Evolutionary conservation across 2,797 vertebrate species (phyloP), one percentile per base, ranked within the genome.

Genomic region (Nannoperca australis): DNA sequence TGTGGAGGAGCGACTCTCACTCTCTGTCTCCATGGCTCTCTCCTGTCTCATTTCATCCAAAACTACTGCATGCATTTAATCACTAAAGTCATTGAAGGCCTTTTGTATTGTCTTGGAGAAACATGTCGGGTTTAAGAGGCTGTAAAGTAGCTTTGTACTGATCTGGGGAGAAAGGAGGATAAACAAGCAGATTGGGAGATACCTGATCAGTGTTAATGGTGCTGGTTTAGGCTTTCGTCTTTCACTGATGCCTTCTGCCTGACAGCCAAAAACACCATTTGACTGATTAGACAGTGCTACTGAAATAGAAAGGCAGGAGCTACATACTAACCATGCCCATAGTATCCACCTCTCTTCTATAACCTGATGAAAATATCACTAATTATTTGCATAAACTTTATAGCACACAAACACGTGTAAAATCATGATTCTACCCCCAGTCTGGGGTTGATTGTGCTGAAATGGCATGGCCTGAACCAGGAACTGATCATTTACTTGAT

Each of bases 181-280:
- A 93, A 94, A 93, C 90, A 94, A 93, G 88, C 87, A 91, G 90
- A 94, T 93, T 90, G 89, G 64, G 83, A 89, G 84, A 88, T 93
- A 87, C 88, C 88, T 92, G 89, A 93, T 94, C 94, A 94, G 85
- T 85, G 86, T 89, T 94, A 92, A 94, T 91, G 79, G 82, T 84
- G 82, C 88, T 85, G 89, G 87, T 92, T 94, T 85, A 82, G 86
- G 90, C 83, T 90, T 89, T 91, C 78, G 83, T 91, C 88, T 90
- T 81, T 64, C 81, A 88, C 77, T 88, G 88, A 89, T 78, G 80
- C 88, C 82, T 82, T 81, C 77, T 87, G 70, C 66, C 82, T 84
- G 78, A 88, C 78, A 89, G 89, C 83, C 86, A 83, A 85, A 82
- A 88, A 81, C 71, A 76, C 82, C 86, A 89, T 86, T 87, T 56